Percentiles rank a stretch among this genome's conserved stretches.
phyloP scores from a whole-genome alignment of 2,113 vertebrate genomes.

The Columbina picui region DNA sequence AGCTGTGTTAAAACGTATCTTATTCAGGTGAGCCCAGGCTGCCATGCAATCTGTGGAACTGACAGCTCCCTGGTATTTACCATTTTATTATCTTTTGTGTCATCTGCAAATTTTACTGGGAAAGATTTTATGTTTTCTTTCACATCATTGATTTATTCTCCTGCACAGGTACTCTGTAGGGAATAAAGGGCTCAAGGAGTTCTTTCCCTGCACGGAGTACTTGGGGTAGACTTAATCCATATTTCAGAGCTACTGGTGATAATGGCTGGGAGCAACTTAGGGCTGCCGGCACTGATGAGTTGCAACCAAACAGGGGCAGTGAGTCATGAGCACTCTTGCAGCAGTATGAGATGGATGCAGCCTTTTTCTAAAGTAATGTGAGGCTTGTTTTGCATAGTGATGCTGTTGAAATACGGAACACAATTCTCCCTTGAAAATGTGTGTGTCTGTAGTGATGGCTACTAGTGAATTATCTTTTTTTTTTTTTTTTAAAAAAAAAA shows the following conservation, averaged over 20 bases:
- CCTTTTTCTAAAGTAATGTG: neutral
- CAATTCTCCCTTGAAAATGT: neutral
- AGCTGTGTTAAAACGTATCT: constrained; percentile 54
- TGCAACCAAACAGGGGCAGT: constrained; percentile 24
- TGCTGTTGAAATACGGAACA: neutral
- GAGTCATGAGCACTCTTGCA: constrained; percentile 42
- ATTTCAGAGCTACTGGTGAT: constrained; percentile 55
- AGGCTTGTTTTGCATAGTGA: neutral
- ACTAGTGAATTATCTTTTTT: neutral
- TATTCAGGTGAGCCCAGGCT: constrained; percentile 43
- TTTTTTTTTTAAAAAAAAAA: neutral
- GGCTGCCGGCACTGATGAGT: constrained; percentile 44
- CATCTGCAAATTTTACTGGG: constrained; percentile 65
- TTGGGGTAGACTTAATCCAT: constrained; percentile 49
- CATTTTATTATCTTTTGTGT: constrained; percentile 66
- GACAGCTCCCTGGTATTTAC: constrained; percentile 41
- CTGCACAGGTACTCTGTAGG: neutral
- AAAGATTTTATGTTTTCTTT: constrained; percentile 65
- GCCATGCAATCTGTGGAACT: constrained; percentile 45
- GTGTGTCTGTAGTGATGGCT: neutral
- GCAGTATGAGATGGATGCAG: neutral
- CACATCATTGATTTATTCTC: constrained; percentile 50
- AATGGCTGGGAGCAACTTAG: constrained; percentile 49
- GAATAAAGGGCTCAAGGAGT: constrained; percentile 50
- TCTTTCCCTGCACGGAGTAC: neutral